Base-by-base conservation (phyloP, 1,140 invertebrate species). In the Maniola jurtina region DNA sequence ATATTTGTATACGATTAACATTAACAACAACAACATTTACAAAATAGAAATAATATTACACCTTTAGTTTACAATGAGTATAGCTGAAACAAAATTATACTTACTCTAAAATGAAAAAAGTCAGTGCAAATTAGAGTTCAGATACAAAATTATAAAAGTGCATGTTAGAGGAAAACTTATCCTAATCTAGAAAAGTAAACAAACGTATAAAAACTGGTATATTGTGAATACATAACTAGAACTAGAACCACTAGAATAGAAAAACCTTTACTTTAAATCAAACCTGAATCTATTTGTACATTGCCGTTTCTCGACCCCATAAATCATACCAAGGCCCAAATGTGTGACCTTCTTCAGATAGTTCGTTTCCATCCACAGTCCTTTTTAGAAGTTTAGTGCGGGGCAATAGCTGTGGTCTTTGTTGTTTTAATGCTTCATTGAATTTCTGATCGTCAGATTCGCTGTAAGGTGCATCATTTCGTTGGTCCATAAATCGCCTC, bases 241-340 rank as follows among this genome's bases (percentile, higher is more conserved):
- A 36, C 47, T 48, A 60, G 25, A 60, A 59, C 47, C 47, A 68
- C 61, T 68, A 64, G 61, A 59, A 64, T 60, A 63, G 33, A 38
- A 45, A 68, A 25, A 47, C 55, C 58, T 61, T 14, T 61, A 67
- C 47, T 38, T 54, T 62, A 65, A 73, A 73, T 74, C 69, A 76
- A 71, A 81, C 73, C 75, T 81, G 47, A 61, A 68, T 76, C 72
- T 88, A 91, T 71, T 91, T 89, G 80, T 91, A 89, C 73, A 91
- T 86, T 56, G 81, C 78, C 47, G 84, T 83, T 82, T 92, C 92
- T 67, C 88, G 80, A 68, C 94, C 95, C 96, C 96, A 97, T 45
- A 96, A 92, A 86, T 96, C 95, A 77, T 96, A 97, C 96, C 96
- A 97, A 0, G 96, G 96, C 0, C 96, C 96, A 81, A 96, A 97